These are phyloP conservation scores for Actinia tenebrosa DNA, from an alignment of 64 coral and sea anemone species.

Conservation along the genomic window DNA sequence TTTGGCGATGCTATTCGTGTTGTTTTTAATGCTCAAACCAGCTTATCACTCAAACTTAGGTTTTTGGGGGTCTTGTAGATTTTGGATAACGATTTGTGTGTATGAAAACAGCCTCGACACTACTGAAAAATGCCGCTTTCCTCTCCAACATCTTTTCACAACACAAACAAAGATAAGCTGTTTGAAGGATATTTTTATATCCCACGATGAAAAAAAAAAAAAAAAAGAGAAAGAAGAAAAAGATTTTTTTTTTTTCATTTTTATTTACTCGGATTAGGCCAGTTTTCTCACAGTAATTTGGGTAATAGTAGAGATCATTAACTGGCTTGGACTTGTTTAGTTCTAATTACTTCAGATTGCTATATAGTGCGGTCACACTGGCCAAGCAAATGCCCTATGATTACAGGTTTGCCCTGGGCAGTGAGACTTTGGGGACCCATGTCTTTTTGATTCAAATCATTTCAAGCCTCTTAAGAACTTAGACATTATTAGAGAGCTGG, in stretches of 20 bases:
- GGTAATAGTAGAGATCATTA: neutral
- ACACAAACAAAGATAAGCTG: constrained; percentile 9
- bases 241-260: neutral
- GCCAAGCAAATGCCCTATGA: neutral
- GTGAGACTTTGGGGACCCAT: neutral
- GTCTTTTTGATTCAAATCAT: neutral
- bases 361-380: neutral
- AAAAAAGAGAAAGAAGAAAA: neutral
- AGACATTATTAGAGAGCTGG: neutral
- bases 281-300: neutral
- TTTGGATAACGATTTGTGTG: neutral
- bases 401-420: neutral
- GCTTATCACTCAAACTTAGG: neutral
- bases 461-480: neutral
- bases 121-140: constrained; percentile 3
- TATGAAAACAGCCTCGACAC: neutral
- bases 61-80: neutral
- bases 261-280: no score
- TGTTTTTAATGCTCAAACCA: neutral
- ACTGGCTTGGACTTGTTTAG: neutral
- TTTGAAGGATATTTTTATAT: neutral
- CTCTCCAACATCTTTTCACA: neutral
- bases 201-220: neutral
- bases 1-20: neutral
- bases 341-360: neutral